Conservation (phyloP, 2,888 invertebrate genomes). For the Hyposoter didymator region DNA sequence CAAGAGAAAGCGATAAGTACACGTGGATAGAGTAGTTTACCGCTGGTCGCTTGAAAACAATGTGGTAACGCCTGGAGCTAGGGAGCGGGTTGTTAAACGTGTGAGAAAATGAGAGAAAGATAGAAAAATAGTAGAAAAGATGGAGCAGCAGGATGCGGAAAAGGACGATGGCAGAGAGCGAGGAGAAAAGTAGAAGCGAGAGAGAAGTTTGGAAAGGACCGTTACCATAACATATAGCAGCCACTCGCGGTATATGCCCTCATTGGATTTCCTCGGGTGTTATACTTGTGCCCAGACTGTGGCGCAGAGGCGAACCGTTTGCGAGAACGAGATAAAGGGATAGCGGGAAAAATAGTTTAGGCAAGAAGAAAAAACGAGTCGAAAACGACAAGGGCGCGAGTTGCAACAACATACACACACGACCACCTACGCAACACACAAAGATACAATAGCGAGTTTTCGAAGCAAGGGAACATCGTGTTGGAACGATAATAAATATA, state of each 20-base stretch:
- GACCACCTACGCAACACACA: constrained; percentile 15
- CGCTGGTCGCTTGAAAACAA: constrained; percentile 68
- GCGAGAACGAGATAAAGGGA: constrained; percentile 59
- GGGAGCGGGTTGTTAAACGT: constrained; percentile 45
- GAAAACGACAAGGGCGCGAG: constrained; percentile 28
- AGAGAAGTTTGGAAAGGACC: constrained; percentile 62
- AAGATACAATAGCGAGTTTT: constrained; percentile 24
- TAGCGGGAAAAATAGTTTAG: constrained; percentile 49
- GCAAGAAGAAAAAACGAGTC: constrained; percentile 52
- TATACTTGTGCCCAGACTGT: constrained; percentile 40
- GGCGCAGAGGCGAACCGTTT: constrained; percentile 54
- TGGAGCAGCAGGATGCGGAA: not conserved
- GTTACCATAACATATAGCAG: constrained; percentile 68
- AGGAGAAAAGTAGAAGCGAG: constrained; percentile 24
- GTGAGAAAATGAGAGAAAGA: constrained; percentile 38
- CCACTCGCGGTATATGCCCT: constrained; percentile 57
- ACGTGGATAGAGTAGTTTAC: constrained; percentile 68
- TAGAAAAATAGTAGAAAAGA: constrained; percentile 9
- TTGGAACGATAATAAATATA: constrained; percentile 65
- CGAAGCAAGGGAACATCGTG: constrained; percentile 51
- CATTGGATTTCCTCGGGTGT: constrained; percentile 64
- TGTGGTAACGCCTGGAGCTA: constrained; percentile 66
- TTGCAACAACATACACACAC: constrained; percentile 17
- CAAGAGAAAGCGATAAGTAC: constrained; percentile 64
- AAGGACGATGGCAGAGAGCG: not conserved